These are phyloP conservation scores for Anoplopoma fimbria DNA, from an alignment of 2,113 vertebrate species.

Conservation along the genomic window DNA sequence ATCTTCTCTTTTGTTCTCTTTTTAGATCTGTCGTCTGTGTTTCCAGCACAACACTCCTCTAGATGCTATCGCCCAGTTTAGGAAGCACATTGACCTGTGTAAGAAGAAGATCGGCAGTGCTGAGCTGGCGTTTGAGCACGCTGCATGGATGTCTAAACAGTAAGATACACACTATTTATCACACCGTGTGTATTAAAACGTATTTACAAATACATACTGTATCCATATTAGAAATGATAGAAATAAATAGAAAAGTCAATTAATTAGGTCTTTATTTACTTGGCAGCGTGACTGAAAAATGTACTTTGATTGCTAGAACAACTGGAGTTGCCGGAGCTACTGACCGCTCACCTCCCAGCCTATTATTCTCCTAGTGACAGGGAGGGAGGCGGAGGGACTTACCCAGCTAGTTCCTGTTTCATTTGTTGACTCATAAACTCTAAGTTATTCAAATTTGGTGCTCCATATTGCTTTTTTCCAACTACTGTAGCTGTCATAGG, in stretches of 20 bases:
- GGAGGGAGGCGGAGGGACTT: not conserved
- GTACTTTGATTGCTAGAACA: no score
- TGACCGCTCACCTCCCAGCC: no score
- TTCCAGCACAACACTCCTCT: slow-evolving; percentile 98
- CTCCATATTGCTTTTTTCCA: not conserved
- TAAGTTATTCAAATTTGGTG: not conserved
- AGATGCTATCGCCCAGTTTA: slow-evolving; percentile 97
- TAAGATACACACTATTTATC: slow-evolving; percentile 72
- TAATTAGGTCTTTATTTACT: not conserved
- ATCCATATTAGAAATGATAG: not conserved
- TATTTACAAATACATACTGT: not conserved
- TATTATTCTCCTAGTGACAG: not conserved
- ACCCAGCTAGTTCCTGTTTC: not conserved
- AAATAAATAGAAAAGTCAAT: not conserved
- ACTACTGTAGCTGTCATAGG: not conserved
- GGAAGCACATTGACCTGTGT: slow-evolving; percentile 96
- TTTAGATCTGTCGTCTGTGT: slow-evolving; percentile 96
- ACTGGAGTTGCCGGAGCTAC: no score
- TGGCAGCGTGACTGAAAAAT: not conserved
- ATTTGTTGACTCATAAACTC: not conserved
- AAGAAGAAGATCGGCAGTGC: slow-evolving; percentile 99
- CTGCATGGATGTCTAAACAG: slow-evolving; percentile 99
- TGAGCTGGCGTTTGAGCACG: slow-evolving; percentile 95
- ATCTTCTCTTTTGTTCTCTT: slow-evolving; percentile 20
- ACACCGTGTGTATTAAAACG: not conserved